Percentiles rank a stretch among this genome's conserved stretches.
phyloP scores from a whole-genome alignment of 92 coral and sea anemone genomes.

The Bergia sp. region DNA sequence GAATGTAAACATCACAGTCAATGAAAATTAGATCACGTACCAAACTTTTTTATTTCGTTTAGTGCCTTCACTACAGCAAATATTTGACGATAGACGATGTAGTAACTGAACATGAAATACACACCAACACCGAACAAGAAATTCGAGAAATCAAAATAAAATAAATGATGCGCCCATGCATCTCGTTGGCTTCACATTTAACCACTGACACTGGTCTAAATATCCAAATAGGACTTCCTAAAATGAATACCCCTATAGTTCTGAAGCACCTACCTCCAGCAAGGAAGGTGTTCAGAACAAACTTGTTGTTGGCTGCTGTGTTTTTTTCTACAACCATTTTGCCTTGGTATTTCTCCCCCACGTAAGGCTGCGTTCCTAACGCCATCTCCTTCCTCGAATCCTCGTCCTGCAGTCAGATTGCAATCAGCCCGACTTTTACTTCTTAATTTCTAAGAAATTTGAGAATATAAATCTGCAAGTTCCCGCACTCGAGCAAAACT shows the following conservation, averaged over 20 bases:
- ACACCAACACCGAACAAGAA: background rate
- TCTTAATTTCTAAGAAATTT: background rate
- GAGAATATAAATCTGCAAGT: background rate
- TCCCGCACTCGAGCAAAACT: background rate
- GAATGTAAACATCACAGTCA: background rate
- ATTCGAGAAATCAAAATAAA: background rate
- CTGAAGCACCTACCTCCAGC: constrained; percentile 43
- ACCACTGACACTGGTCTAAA: background rate
- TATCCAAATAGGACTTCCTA: background rate
- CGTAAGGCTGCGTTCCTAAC: constrained; percentile 26
- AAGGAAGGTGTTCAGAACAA: constrained; percentile 37
- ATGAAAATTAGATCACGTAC: background rate
- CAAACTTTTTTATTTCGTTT: no score
- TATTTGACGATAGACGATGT: no score
- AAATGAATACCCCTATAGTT: background rate
- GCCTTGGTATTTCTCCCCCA: constrained; percentile 18
- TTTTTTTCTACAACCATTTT: constrained; percentile 37
- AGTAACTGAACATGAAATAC: background rate
- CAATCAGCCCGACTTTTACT: background rate
- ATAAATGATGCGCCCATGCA: no score
- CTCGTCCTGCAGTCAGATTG: constrained; percentile 2
- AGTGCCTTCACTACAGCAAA: background rate
- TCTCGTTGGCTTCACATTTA: background rate
- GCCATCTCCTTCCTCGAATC: constrained; percentile 34
- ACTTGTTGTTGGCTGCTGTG: constrained; percentile 28